Conservation (phyloP, 1,140 invertebrate species). For the Euschistus heros region DNA sequence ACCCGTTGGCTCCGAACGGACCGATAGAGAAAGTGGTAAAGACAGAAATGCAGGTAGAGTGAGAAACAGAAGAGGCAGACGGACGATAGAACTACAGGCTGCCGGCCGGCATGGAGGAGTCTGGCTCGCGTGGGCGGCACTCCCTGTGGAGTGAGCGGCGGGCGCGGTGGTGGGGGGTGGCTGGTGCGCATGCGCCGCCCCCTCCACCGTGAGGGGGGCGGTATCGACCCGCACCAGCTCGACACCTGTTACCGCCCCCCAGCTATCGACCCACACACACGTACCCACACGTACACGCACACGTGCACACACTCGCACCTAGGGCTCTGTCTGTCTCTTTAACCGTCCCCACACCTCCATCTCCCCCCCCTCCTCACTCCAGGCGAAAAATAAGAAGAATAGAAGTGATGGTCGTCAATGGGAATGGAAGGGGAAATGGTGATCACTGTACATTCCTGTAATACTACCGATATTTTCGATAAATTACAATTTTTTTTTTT, state of each 20-base stretch:
- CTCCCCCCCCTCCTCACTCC: neutral
- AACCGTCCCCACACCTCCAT: constrained; percentile 2
- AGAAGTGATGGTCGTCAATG: too few relatives aligned
- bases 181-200: constrained; percentile 12
- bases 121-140: constrained; percentile 22
- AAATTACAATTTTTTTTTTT: too few relatives aligned
- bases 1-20: constrained; percentile 1
- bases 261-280: neutral
- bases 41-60: constrained; percentile 17
- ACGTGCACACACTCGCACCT: neutral
- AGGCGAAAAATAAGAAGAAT: too few relatives aligned
- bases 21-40: constrained; percentile 18
- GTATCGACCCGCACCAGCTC: constrained; percentile 31
- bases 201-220: constrained; percentile 28
- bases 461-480: too few relatives aligned
- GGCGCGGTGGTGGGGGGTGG: constrained; percentile 12
- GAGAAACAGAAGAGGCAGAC: constrained; percentile 18
- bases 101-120: constrained; percentile 18
- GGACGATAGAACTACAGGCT: constrained; percentile 18
- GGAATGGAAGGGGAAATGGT: too few relatives aligned
- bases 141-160: constrained; percentile 21
- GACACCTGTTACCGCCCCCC: constrained; percentile 18
- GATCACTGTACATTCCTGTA: too few relatives aligned
- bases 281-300: neutral
- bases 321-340: neutral